Percentiles rank a stretch among this genome's conserved stretches.
These are phyloP conservation scores for Conops quadrifasciatus DNA, from an alignment of 2,888 invertebrate genomes.

Conservation along the genomic window DNA sequence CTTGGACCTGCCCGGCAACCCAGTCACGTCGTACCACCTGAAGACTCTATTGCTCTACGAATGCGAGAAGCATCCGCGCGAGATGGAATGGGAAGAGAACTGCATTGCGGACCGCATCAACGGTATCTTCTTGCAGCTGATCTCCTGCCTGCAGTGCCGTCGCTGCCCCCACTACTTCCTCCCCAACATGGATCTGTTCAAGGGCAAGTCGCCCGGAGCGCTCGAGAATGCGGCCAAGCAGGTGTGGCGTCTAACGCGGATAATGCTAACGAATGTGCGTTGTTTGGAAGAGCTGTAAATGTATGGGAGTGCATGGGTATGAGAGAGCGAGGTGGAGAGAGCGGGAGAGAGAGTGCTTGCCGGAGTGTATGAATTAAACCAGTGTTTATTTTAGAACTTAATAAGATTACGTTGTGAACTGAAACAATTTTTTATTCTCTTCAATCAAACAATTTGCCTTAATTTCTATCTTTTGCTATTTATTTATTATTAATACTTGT, in stretches of 20 bases:
- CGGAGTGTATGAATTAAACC: constrained; percentile 23
- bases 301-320: background rate
- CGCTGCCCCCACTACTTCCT: constrained; percentile 96
- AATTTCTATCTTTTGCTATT: constrained; percentile 25
- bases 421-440: background rate
- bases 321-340: constrained; percentile 11
- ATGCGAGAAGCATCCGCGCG: constrained; percentile 95
- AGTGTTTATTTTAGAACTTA: constrained; percentile 35
- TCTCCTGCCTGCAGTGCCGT: constrained; percentile 93
- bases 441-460: background rate
- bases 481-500: constrained; percentile 11
- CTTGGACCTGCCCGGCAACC: constrained; percentile 86
- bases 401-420: background rate
- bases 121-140: constrained; percentile 92
- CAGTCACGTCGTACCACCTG: constrained; percentile 90
- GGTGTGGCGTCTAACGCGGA: constrained; percentile 90
- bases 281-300: constrained; percentile 87
- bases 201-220: constrained; percentile 89
- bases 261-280: constrained; percentile 90
- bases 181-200: constrained; percentile 92
- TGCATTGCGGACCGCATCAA: constrained; percentile 92
- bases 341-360: constrained; percentile 2
- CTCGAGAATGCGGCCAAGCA: constrained; percentile 94
- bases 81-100: constrained; percentile 93
- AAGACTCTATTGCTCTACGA: constrained; percentile 91